Evolutionary conservation across 2,797 vertebrate species (phyloP).

Genomic region (Phrynocephalus forsythii): DNA sequence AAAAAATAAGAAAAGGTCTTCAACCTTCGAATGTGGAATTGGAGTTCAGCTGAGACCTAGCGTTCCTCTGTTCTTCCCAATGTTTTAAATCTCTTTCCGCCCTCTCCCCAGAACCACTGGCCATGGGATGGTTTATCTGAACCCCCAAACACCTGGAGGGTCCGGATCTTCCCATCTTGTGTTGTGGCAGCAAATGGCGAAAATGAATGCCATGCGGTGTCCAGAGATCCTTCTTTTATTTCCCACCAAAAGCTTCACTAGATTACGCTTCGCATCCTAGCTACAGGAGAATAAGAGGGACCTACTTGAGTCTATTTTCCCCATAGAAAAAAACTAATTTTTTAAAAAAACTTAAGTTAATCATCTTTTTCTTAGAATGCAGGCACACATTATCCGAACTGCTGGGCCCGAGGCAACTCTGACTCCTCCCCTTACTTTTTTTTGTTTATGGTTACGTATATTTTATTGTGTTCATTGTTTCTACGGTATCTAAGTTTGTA

Average conservation of each 20-base stretch:
- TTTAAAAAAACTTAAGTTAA: background rate
- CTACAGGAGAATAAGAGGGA: too few species aligned
- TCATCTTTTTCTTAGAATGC: background rate
- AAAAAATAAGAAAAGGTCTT: too few species aligned
- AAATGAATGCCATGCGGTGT: background rate
- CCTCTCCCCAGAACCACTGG: too few species aligned
- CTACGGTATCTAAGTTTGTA: too few species aligned
- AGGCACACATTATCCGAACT: background rate
- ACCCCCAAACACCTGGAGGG: too few species aligned
- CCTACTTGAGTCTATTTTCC: background rate
- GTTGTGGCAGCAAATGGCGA: background rate
- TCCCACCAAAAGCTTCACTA: background rate
- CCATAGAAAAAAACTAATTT: background rate
- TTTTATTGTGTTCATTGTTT: too few species aligned
- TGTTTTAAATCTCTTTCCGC: too few species aligned
- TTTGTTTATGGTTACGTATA: background rate
- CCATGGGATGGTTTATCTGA: too few species aligned
- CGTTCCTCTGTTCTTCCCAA: too few species aligned
- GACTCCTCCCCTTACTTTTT: background rate
- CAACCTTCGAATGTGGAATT: too few species aligned
- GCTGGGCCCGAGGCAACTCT: background rate
- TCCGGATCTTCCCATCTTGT: background rate
- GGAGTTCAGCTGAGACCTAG: too few species aligned
- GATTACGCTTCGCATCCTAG: background rate
- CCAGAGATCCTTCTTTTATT: background rate